phyloP scores from a whole-genome alignment of 2,797 vertebrate species.

The Eidolon dupreanum region DNA sequence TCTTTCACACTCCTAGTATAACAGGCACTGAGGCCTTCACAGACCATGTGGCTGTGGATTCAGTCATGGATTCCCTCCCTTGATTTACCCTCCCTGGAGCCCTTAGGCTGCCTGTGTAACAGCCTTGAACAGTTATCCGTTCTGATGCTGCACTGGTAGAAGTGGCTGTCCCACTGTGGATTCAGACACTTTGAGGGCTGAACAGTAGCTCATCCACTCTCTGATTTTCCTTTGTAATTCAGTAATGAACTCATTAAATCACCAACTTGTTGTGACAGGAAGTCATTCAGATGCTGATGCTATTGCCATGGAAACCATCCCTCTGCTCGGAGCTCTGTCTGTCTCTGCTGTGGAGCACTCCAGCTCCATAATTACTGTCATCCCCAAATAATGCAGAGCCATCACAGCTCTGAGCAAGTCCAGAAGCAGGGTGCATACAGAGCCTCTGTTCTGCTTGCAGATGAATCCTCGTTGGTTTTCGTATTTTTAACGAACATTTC shows the following conservation, averaged over 20 bases:
- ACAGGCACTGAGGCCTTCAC: neutral
- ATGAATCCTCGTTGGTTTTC: slow-evolving; percentile 19
- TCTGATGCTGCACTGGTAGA: neutral
- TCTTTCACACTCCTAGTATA: neutral
- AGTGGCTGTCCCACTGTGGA: neutral
- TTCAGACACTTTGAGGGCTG: neutral
- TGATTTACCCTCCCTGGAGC: neutral
- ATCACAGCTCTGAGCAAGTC: neutral
- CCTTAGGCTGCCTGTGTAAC: neutral
- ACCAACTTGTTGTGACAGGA: slow-evolving; percentile 70
- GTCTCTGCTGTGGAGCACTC: slow-evolving; percentile 60
- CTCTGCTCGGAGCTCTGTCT: slow-evolving; percentile 66
- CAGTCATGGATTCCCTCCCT: neutral
- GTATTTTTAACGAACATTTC: slow-evolving; percentile 53
- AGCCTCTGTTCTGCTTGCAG: slow-evolving; percentile 47
- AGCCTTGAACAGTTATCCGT: neutral
- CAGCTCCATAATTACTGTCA: slow-evolving; percentile 72
- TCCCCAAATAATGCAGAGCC: slow-evolving; percentile 48
- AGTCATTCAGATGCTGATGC: slow-evolving; percentile 85
- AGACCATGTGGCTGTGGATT: neutral
- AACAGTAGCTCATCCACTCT: slow-evolving; percentile 35
- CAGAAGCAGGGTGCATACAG: neutral
- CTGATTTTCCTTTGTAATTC: slow-evolving; percentile 63
- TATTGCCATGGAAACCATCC: slow-evolving; percentile 85
- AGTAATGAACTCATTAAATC: slow-evolving; percentile 79